Base-by-base conservation (phyloP, 92 coral and sea anemone species). In the Isaurus tuberculatus region DNA sequence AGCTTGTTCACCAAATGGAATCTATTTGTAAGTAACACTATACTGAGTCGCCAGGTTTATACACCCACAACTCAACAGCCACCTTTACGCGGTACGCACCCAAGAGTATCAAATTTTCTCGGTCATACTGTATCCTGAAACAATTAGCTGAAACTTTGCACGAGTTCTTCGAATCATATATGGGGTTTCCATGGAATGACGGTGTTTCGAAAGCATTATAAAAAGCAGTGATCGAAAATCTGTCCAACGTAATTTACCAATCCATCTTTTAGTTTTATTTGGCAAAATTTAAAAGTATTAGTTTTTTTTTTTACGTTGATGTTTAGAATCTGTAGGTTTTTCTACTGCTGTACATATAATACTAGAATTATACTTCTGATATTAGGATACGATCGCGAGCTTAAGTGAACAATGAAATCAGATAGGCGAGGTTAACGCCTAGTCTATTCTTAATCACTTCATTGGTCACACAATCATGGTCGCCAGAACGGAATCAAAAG, bases 41-140 rank as follows among this genome's bases (percentile, higher is more conserved):
- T 26, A 27, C 1, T 30, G 9, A 44, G 58, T 49, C 9, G 34
- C 27, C 16, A 28, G 27, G 15, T 34, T 11, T 77, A 58, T 77
- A 34, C 51, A 17, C 34, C n/a, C n/a, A 16, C 26, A 77, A 30
- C 67, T 75, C 8, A 55, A 55, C 25, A 55, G 63, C 57, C n/a
- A 20, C 34, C 53, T 43, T 27, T n/a, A 68, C 4, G 10, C 36
- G n/a, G n/a, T n/a, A n/a, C n/a, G n/a, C n/a, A n/a, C 63, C 1
- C 42, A 51, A 46, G 31, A 17, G 57, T 57, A 34, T 61, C 70
- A 70, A 77, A 77, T 77, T 23, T 36, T 57, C 82, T 40, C 26
- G 82, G 58, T 26, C 17, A 34, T 40, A 3, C 23, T 58, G 6
- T 34, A 15, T 33, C 49, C 82, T 69, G 82, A 77, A 58, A 70